Percentiles rank a stretch among this genome's conserved stretches.
Evolutionary conservation across 2,888 invertebrate species (phyloP).

Genomic region (Meghimatium bilineatum): DNA sequence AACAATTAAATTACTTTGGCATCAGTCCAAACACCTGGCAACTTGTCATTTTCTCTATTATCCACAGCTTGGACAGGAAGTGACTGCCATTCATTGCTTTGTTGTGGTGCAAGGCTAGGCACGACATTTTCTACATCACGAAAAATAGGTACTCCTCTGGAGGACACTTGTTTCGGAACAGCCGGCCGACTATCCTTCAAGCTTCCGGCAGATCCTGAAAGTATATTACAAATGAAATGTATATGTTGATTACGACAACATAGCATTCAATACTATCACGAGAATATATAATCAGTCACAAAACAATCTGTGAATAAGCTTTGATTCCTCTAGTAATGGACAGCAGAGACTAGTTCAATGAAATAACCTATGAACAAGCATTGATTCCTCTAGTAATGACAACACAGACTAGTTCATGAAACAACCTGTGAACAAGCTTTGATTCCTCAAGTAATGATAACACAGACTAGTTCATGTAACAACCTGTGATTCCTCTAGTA

Average conservation of each 20-base stretch:
- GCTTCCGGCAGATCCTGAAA: slow-evolving; percentile 34
- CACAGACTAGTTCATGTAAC: too few relatives aligned
- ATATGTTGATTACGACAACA: not conserved
- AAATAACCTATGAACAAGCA: too few relatives aligned
- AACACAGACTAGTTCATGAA: too few relatives aligned
- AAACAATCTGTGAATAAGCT: too few relatives aligned
- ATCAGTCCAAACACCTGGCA: slow-evolving; percentile 85
- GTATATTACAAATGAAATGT: too few relatives aligned
- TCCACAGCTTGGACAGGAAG: slow-evolving; percentile 58
- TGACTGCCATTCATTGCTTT: slow-evolving; percentile 65
- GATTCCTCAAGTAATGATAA: too few relatives aligned
- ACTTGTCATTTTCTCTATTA: slow-evolving; percentile 84
- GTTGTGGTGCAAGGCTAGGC: slow-evolving; percentile 54
- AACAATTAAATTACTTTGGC: too few relatives aligned
- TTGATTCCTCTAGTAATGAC: too few relatives aligned
- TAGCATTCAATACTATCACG: not conserved
- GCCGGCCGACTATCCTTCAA: slow-evolving; percentile 1
- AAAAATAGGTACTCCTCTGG: slow-evolving; percentile 57
- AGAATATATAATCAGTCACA: not conserved
- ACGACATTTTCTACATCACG: slow-evolving; percentile 65
- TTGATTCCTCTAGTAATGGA: too few relatives aligned
- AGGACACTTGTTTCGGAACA: slow-evolving; percentile 46
- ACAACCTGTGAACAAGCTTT: too few relatives aligned
- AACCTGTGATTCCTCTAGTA: too few relatives aligned
- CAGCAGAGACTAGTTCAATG: too few relatives aligned